Base-by-base conservation (phyloP, 2,797 vertebrate genomes). In the Odontamblyopus rebecca region DNA sequence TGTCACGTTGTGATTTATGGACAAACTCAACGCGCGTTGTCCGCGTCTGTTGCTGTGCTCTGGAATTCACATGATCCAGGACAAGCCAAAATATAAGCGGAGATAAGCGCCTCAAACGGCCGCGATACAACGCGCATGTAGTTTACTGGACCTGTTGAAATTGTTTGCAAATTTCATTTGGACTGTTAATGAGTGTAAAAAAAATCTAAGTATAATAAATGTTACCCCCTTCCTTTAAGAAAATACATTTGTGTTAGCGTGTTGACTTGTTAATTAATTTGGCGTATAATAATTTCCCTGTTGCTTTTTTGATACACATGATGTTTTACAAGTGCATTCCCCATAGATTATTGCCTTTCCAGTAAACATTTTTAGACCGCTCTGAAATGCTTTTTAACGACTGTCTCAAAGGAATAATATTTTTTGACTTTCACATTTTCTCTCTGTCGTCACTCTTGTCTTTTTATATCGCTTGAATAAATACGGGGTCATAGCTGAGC, bases 401-500 rank as follows among this genome's bases (percentile, higher is more conserved):
- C 11, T 11, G 13, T 57, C 54, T 57, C 54, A 26, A 57, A 57
- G n/a, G 54, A 3, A 26, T 44, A 63, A 23, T 66, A 50, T 66
- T 50, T 65, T 60, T 30, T 30, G 12, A 30, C 73, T 69, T 61
- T 60, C 51, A 61, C 66, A 82, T 66, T 82, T 78, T 67, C 44
- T 68, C 13, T 53, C 11, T 35, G 50, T n/a, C 66, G 66, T 81
- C 72, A 65, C 67, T 69, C 62, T 38, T 68, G 61, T 67, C 38
- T 75, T 83, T 78, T 83, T 82, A 80, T 70, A 77, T 84, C 73
- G 56, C 35, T 77, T 85, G 82, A 75, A 73, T 78, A 89, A 90
- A 67, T 27, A 91, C 87, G 89, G 82, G 85, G 87, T 90, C 85
- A 76, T 23, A 85, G 76, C 85, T 87, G 71, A 84, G 86, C 89